Conservation (phyloP, 1,140 invertebrate genomes). For the Drosophila repleta region DNA sequence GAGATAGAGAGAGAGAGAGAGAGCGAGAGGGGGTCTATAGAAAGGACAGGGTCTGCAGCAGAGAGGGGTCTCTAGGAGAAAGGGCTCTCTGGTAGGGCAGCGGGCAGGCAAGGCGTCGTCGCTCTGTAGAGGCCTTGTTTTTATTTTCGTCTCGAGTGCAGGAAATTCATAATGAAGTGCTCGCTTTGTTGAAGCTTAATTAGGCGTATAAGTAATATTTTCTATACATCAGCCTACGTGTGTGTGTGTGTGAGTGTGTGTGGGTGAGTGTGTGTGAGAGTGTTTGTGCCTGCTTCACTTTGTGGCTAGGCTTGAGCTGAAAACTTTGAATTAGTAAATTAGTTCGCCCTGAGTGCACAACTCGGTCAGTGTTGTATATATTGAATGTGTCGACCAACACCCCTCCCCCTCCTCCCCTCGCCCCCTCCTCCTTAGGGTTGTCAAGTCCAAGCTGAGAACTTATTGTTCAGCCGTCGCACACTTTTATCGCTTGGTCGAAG, state of each 20-base stretch:
- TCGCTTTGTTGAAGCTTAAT: slow-evolving; percentile 79
- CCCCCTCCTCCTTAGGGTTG: slow-evolving; percentile 3
- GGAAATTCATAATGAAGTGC: slow-evolving; percentile 81
- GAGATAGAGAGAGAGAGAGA: too few species aligned
- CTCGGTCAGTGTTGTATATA: slow-evolving; percentile 44
- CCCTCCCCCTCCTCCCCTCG: too few species aligned
- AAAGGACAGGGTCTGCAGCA: too few species aligned
- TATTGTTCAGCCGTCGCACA: slow-evolving; percentile 16
- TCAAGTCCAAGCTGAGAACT: slow-evolving; percentile 15
- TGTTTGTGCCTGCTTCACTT: background rate
- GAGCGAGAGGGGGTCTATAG: too few species aligned
- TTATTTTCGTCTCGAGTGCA: slow-evolving; percentile 50
- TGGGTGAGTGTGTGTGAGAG: background rate
- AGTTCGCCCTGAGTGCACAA: slow-evolving; percentile 74
- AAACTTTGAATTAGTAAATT: slow-evolving; percentile 71
- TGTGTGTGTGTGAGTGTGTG: background rate
- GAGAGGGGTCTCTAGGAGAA: too few species aligned
- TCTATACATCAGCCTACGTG: slow-evolving; percentile 8
- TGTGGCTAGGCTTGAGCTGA: background rate
- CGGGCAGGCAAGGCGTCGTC: too few species aligned
- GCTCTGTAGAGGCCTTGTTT: slow-evolving; percentile 16
- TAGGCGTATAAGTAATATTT: slow-evolving; percentile 82
- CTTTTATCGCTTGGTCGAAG: slow-evolving; percentile 14
- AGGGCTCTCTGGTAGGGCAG: too few species aligned
- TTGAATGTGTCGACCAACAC: too few species aligned